These are phyloP conservation scores for Phylloscopus trochiloides DNA, from an alignment of 2,113 vertebrate species.

Conservation along the genomic window DNA sequence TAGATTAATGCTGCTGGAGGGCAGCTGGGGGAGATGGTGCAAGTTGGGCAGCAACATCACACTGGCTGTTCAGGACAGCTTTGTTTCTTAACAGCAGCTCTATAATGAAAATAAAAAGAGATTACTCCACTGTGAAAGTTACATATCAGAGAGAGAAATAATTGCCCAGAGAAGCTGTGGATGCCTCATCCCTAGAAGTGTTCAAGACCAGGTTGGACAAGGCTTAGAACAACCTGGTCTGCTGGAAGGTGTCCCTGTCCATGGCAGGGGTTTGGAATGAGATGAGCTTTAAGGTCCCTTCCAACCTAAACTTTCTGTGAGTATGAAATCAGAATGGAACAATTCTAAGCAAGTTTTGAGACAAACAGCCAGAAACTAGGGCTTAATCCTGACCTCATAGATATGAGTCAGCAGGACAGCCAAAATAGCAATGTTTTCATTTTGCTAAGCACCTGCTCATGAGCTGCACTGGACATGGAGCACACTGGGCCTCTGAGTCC, in stretches of 20 bases:
- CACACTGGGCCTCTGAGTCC: rapidly evolving
- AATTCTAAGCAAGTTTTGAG: background rate
- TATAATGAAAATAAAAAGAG: background rate
- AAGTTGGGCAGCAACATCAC: background rate
- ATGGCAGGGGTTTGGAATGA: rapidly evolving
- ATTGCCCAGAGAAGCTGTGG: background rate
- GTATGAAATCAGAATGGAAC: background rate
- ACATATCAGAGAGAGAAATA: background rate
- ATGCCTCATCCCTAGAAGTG: no score
- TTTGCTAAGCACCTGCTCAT: background rate
- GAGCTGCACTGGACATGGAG: background rate
- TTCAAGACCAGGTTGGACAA: background rate
- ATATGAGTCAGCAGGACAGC: rapidly evolving
- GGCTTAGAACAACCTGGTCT: background rate
- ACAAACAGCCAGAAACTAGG: background rate
- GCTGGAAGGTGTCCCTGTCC: background rate
- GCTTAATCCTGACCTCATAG: background rate
- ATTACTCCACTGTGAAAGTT: background rate
- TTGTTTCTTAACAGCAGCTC: background rate
- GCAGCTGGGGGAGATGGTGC: background rate
- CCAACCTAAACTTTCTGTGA: background rate
- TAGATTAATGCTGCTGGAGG: background rate
- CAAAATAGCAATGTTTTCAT: background rate
- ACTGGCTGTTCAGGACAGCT: background rate
- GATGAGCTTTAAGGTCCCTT: background rate